These are phyloP conservation scores for Pelosia muscerda DNA, from an alignment of 2,888 invertebrate species.

Conservation along the genomic window DNA sequence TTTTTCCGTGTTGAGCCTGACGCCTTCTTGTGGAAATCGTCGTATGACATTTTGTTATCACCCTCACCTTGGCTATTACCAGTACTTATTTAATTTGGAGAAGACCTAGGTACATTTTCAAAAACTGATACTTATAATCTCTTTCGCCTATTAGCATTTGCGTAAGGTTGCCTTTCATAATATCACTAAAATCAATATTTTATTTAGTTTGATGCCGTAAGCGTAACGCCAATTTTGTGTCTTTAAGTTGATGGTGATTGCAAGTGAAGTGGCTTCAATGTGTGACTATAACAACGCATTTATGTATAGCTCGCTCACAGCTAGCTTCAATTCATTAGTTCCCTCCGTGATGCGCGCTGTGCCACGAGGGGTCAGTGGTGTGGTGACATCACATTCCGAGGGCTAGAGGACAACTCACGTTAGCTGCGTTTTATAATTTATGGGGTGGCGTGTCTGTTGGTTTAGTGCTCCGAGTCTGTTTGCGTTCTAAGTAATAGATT, in stretches of 20 bases:
- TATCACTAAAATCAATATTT: too few relatives aligned
- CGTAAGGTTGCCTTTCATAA: too few relatives aligned
- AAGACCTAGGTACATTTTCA: too few relatives aligned
- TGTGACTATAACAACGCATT: background rate
- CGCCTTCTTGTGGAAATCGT: too few relatives aligned
- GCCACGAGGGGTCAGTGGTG: background rate
- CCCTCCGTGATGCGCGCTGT: background rate
- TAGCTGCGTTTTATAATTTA: constrained; percentile 17
- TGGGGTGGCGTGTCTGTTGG: constrained; percentile 16
- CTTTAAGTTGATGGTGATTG: background rate
- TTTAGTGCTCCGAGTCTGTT: background rate
- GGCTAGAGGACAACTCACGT: background rate
- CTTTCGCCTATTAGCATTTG: too few relatives aligned
- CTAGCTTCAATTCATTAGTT: constrained; percentile 11
- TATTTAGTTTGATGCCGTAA: too few relatives aligned
- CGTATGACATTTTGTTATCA: too few relatives aligned
- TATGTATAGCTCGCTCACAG: background rate
- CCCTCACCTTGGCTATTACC: too few relatives aligned
- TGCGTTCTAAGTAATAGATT: constrained; percentile 12
- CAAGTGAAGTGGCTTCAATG: background rate
- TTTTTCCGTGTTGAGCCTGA: too few relatives aligned
- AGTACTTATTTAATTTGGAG: too few relatives aligned
- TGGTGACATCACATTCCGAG: constrained; percentile 5
- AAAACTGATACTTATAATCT: too few relatives aligned
- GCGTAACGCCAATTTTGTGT: too few relatives aligned